Conservation (phyloP, 2,797 vertebrate species). For the Mormyrops attenuatus region DNA sequence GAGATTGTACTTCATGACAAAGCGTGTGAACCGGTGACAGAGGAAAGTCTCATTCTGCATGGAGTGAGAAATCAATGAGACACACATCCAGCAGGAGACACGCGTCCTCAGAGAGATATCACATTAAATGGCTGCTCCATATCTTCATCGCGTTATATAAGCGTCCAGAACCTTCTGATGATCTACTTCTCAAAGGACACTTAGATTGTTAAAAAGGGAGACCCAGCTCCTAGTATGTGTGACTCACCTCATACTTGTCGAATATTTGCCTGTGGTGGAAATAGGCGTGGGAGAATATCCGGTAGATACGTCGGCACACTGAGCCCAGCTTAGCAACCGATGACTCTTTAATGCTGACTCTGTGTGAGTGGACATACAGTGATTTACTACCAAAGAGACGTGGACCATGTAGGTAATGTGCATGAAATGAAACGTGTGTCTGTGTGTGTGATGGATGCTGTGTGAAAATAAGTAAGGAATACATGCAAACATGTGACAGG, state of each 20-base stretch:
- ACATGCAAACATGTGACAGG: not conserved
- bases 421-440: not conserved
- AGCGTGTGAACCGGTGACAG: constrained; percentile 98
- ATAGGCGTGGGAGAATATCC: constrained; percentile 99
- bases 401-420: not conserved
- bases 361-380: constrained; percentile 40
- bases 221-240: not conserved
- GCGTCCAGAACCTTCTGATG: not conserved
- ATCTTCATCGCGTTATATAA: not conserved
- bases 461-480: not conserved
- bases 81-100: not conserved
- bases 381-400: not conserved
- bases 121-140: not conserved
- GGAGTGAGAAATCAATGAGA: not conserved
- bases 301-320: constrained; percentile 96
- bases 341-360: constrained; percentile 99
- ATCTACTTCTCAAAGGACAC: not conserved
- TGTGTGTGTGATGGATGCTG: not conserved
- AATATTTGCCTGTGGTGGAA: constrained; percentile 99
- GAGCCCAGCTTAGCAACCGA: constrained; percentile 98
- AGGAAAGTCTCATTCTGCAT: constrained; percentile 92
- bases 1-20: constrained; percentile 98
- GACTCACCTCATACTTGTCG: constrained; percentile 94
- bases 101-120: not conserved
- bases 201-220: not conserved